phyloP scores from a whole-genome alignment of 2,888 invertebrate genomes.

The Tachystola acroxantha region DNA sequence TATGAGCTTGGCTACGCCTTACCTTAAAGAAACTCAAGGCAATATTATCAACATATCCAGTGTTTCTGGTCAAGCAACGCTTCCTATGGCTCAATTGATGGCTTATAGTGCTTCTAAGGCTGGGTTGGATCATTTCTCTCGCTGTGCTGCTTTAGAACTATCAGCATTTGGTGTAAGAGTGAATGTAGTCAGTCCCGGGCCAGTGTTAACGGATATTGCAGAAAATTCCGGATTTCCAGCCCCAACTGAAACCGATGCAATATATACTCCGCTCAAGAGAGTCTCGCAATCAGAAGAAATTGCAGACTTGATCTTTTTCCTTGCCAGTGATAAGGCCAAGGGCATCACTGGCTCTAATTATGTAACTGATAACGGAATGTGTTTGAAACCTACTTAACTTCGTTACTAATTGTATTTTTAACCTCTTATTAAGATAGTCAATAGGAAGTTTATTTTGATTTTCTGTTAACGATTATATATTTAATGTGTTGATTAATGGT shows the following conservation, averaged over 20 bases:
- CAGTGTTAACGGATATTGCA: constrained; percentile 60
- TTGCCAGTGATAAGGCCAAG: constrained; percentile 29
- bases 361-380: constrained; percentile 18
- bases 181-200: constrained; percentile 85
- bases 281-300: constrained; percentile 25
- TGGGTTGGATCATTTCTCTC: constrained; percentile 85
- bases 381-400: too few species aligned
- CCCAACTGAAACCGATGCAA: constrained; percentile 34
- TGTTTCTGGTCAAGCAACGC: constrained; percentile 13
- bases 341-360: constrained; percentile 22
- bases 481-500: too few species aligned
- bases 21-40: constrained; percentile 33
- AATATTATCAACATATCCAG: constrained; percentile 47
- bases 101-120: constrained; percentile 84
- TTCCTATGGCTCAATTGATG: neutral
- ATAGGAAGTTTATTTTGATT: too few species aligned
- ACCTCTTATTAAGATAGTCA: too few species aligned
- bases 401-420: too few species aligned
- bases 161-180: constrained; percentile 79
- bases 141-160: constrained; percentile 81
- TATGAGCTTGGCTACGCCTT: constrained; percentile 28
- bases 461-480: too few species aligned
- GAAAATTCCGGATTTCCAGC: constrained; percentile 44
- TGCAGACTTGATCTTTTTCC: constrained; percentile 29
- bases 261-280: constrained; percentile 13